Evolutionary conservation across 2,797 vertebrate genomes (phyloP), one percentile per base, ranked within the genome.

Genomic region (Leptatherina wallacei): DNA sequence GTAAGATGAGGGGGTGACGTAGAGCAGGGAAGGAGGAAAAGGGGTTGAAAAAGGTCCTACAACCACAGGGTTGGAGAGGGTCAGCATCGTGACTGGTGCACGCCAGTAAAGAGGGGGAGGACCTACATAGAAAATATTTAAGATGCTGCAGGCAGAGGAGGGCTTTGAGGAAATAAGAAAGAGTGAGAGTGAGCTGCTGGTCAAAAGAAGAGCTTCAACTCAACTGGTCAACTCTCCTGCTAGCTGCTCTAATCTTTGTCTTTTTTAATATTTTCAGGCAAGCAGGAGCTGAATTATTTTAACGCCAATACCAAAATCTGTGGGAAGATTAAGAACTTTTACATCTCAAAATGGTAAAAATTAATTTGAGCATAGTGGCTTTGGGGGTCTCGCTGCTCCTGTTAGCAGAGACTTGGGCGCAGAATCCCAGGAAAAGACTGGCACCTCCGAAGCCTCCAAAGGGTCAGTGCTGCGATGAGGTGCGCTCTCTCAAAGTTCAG

Each of bases 121-220:
- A 94, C 92, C 91, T 93, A 94, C 58, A 90, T 87, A 91, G 88
- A 93, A 88, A 85, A 93, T 97, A 99, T 97, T 97, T 98, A 99
- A 98, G 96, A 95, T 96, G 96, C 93, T 89, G 24, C 86, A 90
- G 86, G 59, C 87, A 80, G 83, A 90, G 89, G 59, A 88, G 88
- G 80, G 71, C 92, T 89, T 77, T 87, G 85, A 90, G 80, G 85
- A 89, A 86, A 88, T 73, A 85, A 75, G 72, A 75, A 70, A 85
- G 80, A 90, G 78, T 65, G 61, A 67, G 61, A 32, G 72, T 70
- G 69, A 85, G 89, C 80, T 27, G 42, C 58, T 85, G 84, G 81
- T 82, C 80, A 89, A 72, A 33, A 85, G 75, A 70, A 82, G 59
- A 87, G 66, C 81, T 82, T 60, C 59, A 71, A 68, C 57, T 81